Conservation (phyloP, 2,113 vertebrate genomes). For the Sapayoa aenigma region DNA sequence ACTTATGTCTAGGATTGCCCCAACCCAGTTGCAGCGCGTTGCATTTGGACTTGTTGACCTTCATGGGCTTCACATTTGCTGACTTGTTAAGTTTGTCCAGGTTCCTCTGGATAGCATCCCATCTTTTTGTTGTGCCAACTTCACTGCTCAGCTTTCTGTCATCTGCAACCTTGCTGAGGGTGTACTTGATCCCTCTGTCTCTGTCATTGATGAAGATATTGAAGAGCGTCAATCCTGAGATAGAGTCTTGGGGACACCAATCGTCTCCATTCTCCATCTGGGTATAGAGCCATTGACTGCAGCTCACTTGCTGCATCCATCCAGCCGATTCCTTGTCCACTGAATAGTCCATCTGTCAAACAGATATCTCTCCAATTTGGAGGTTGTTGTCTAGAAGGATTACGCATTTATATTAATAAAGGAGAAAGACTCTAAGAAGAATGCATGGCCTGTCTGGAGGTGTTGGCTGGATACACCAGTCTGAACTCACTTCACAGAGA, state of each 20-base stretch:
- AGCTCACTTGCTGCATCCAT: not conserved
- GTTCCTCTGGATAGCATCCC: not conserved
- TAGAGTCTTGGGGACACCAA: too few relatives aligned
- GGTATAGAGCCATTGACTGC: not conserved
- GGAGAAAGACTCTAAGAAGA: not conserved
- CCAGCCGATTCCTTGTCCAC: not conserved
- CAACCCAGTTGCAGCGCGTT: too few relatives aligned
- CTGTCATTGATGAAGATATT: not conserved
- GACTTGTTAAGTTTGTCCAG: not conserved
- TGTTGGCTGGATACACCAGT: not conserved
- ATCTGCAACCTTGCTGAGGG: not conserved
- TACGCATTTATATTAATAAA: not conserved
- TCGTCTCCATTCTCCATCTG: too few relatives aligned
- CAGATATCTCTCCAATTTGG: not conserved
- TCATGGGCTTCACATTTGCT: not conserved
- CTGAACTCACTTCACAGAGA: not conserved
- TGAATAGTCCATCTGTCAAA: not conserved
- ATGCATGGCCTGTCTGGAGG: not conserved
- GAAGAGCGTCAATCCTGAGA: not conserved
- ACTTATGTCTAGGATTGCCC: not conserved
- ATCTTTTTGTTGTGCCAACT: not conserved
- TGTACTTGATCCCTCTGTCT: not conserved
- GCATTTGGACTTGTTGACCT: not conserved
- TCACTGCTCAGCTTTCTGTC: not conserved
- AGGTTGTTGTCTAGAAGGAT: not conserved